Percentiles rank a stretch among this genome's conserved stretches.
Evolutionary conservation across 2,888 invertebrate genomes (phyloP).

Genomic region (Drymonia ruficornis): DNA sequence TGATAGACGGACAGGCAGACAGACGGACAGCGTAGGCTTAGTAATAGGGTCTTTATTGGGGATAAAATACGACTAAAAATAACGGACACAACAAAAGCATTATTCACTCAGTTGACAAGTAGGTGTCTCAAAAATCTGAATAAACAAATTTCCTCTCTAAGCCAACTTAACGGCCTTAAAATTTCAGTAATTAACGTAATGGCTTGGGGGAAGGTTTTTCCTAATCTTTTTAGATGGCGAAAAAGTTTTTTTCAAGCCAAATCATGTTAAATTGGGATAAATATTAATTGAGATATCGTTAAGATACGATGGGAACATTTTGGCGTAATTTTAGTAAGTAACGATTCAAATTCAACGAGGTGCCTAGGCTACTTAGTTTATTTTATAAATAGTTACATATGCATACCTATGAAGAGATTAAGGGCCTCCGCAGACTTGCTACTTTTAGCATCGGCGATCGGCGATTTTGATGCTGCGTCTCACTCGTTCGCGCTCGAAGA

Average conservation of each 20-base stretch:
- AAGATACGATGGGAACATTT: background rate
- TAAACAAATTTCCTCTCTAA: constrained; percentile 30
- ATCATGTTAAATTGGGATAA: constrained; percentile 24
- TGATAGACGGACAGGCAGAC: no score
- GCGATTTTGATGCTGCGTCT: no score
- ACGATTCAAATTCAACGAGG: no score
- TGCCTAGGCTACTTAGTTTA: no score
- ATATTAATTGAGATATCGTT: constrained; percentile 12
- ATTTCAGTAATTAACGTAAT: constrained; percentile 46
- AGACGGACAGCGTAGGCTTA: no score
- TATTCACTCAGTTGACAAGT: constrained; percentile 20
- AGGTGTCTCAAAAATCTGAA: constrained; percentile 25
- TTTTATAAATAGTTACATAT: no score
- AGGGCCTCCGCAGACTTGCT: no score
- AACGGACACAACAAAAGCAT: constrained; percentile 11
- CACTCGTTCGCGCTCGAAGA: no score
- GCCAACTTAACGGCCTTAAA: constrained; percentile 34
- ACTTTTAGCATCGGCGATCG: no score
- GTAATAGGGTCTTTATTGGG: no score
- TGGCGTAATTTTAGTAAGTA: constrained; percentile 1
- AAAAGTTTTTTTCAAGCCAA: constrained; percentile 10
- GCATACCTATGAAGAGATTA: no score
- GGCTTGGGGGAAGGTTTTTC: constrained; percentile 31
- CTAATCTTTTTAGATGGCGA: constrained; percentile 32
- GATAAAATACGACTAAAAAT: constrained; percentile 1